These are phyloP conservation scores for Sinodicranocentrus sp. DNA, from an alignment of 2,888 invertebrate species.

Conservation along the genomic window DNA sequence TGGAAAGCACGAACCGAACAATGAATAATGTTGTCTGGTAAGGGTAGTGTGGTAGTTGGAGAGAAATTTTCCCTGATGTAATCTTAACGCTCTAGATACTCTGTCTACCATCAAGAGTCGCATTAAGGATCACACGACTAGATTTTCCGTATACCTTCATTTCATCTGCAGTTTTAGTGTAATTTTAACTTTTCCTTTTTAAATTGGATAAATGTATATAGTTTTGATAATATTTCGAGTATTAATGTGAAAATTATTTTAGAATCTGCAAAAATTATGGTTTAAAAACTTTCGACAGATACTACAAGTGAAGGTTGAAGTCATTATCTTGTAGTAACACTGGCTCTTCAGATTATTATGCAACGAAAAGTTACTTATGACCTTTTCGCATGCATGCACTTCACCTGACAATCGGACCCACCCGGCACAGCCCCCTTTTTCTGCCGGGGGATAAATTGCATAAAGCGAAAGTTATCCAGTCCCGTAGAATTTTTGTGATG, in stretches of 20 bases:
- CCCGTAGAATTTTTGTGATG: too few species aligned
- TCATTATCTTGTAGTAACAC: constrained; percentile 17
- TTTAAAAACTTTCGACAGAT: too few species aligned
- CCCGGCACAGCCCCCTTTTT: neutral
- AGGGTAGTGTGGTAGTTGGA: neutral
- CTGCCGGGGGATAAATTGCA: too few species aligned
- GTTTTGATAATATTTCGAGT: too few species aligned
- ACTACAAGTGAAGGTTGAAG: too few species aligned
- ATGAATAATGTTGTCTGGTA: neutral
- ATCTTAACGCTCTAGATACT: constrained; percentile 53
- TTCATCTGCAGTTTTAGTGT: neutral
- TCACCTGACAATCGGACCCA: neutral
- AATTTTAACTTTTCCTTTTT: neutral
- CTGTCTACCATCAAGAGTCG: constrained; percentile 43
- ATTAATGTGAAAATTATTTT: too few species aligned
- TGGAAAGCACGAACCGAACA: constrained; percentile 38
- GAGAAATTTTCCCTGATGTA: constrained; percentile 27
- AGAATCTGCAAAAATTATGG: too few species aligned
- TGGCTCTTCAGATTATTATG: neutral
- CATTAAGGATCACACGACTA: constrained; percentile 55
- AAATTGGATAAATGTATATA: too few species aligned
- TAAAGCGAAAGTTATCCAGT: too few species aligned
- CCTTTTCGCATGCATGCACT: constrained; percentile 33
- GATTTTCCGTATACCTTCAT: constrained; percentile 32
- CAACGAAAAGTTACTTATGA: constrained; percentile 31